Evolutionary conservation across 2,888 invertebrate genomes (phyloP).

Genomic region (Pecten maximus): DNA sequence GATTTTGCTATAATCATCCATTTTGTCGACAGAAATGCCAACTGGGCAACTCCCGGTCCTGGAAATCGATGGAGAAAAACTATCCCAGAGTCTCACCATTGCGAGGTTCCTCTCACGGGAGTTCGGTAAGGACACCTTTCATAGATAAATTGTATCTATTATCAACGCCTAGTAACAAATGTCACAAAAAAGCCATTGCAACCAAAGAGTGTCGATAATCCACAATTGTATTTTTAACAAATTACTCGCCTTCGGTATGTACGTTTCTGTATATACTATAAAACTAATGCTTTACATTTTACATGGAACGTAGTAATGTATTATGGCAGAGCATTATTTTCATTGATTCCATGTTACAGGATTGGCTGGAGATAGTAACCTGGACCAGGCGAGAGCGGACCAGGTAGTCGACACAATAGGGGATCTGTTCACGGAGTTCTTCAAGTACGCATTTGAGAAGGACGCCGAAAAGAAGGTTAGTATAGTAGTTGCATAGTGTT

Average conservation of each 20-base stretch:
- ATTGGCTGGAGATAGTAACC: conserved; percentile 31
- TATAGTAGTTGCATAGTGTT: too few species aligned
- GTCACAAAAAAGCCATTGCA: too few species aligned
- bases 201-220: too few species aligned
- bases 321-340: too few species aligned
- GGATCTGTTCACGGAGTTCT: neutral
- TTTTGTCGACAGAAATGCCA: conserved; percentile 38
- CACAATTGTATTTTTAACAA: too few species aligned
- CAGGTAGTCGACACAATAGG: conserved; percentile 33
- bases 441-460: conserved; percentile 30
- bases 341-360: neutral
- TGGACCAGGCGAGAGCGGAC: conserved; percentile 35
- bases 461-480: conserved; percentile 34
- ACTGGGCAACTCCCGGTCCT: conserved; percentile 37
- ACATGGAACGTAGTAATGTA: neutral
- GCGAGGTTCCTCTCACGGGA: conserved; percentile 37
- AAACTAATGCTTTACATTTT: too few species aligned
- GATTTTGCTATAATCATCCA: neutral
- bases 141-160: too few species aligned
- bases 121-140: conserved; percentile 43
- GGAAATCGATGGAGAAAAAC: conserved; percentile 39
- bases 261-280: too few species aligned
- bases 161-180: too few species aligned
- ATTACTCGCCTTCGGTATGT: too few species aligned
- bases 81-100: conserved; percentile 39